Base-by-base conservation (phyloP, 2,888 invertebrate species). In the Geophilus truncorum region DNA sequence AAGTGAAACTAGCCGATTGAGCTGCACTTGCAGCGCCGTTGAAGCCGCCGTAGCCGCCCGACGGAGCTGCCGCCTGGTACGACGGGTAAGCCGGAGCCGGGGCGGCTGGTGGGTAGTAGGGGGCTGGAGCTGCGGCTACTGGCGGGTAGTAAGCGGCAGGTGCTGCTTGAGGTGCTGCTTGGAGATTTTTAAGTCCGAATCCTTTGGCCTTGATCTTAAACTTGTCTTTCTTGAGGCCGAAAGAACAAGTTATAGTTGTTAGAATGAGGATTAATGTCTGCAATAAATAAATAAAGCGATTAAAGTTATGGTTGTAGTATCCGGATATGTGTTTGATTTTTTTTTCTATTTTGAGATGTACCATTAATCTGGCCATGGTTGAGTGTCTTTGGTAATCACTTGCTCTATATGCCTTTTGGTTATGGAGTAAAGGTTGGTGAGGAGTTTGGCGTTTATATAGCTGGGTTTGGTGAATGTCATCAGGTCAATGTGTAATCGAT, bases 141-240 rank as follows among this genome's bases (percentile, higher is more conserved):
- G 77, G 77, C 10, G n/a, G n/a, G n/a, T n/a, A n/a, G n/a, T n/a
- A n/a, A n/a, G n/a, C n/a, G n/a, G n/a, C n/a, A n/a, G n/a, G n/a
- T n/a, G n/a, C n/a, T n/a, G n/a, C n/a, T n/a, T n/a, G n/a, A n/a
- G n/a, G n/a, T n/a, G 30, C 34, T 15, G 77, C 77, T 77, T 77
- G 25, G n/a, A 77, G 77, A n/a, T 77, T 77, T 21, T 77, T 77
- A n/a, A 77, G 36, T n/a, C 77, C 77, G n/a, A 77, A 77, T 32
- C 77, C 77, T 36, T 77, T 77, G 77, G 77, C 77, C 36, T 77
- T 77, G 77, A 77, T 77, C 77, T 77, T 77, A 36, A 77, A 77
- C 77, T 77, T 77, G 32, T 77, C 77, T 21, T 77, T 77, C 77
- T 77, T 77, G 77, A 77, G 77, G 77, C 34, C 77, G 36, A 77